Conservation (phyloP, 2,113 vertebrate genomes). For the Leuciscus idus region DNA sequence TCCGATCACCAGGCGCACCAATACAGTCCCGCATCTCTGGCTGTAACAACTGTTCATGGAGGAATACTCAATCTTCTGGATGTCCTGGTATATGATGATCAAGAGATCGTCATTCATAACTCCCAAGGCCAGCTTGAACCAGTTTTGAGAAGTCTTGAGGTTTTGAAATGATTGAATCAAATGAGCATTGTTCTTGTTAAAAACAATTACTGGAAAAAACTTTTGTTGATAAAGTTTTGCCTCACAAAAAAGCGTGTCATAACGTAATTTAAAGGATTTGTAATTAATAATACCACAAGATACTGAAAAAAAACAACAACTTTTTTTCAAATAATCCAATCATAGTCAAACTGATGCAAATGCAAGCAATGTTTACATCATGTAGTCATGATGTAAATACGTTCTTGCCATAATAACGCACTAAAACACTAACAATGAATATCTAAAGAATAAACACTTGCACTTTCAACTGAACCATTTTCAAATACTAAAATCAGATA, state of each 20-base stretch:
- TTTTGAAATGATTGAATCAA: neutral
- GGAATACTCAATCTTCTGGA: neutral
- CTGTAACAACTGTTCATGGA: neutral
- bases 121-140: neutral
- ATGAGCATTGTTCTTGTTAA: neutral
- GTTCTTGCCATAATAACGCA: neutral
- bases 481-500: neutral
- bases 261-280: neutral
- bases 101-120: neutral
- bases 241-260: neutral
- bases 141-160: neutral
- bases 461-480: neutral
- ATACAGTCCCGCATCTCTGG: conserved; percentile 19
- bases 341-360: neutral
- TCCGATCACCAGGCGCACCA: conserved; percentile 32
- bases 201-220: neutral
- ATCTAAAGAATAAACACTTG: neutral
- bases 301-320: neutral
- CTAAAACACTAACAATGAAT: neutral
- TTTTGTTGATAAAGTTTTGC: neutral
- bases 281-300: neutral
- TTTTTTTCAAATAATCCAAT: neutral
- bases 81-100: conserved; percentile 9
- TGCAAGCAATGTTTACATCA: neutral
- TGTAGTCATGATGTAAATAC: neutral